Conservation (phyloP, 2,113 vertebrate genomes). For the Tauraco erythrolophus region DNA sequence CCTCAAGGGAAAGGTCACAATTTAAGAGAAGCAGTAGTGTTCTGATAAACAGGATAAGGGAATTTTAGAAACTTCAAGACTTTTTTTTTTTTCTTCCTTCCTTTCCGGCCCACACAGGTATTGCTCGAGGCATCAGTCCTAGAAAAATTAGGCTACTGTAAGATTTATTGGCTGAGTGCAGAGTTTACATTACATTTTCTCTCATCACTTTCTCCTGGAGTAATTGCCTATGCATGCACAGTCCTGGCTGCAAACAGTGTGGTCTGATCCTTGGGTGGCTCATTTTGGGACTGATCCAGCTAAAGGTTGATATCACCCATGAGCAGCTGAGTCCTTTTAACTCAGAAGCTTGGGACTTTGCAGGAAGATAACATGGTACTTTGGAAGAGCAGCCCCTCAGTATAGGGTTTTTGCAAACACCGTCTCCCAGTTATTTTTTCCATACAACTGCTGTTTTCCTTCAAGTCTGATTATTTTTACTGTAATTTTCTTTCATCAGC, state of each 20-base stretch:
- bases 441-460: neutral
- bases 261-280: constrained; percentile 67
- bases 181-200: constrained; percentile 70
- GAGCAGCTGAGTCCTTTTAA: constrained; percentile 52
- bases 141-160: constrained; percentile 73
- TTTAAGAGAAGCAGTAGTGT: constrained; percentile 19
- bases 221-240: constrained; percentile 67
- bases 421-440: neutral
- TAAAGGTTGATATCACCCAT: constrained; percentile 42
- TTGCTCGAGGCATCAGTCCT: constrained; percentile 53
- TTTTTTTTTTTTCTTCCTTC: constrained; percentile 19
- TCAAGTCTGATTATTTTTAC: neutral
- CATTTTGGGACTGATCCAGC: constrained; percentile 49
- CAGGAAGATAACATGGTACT: neutral
- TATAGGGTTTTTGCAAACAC: neutral
- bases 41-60: constrained; percentile 64
- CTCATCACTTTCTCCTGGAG: constrained; percentile 63
- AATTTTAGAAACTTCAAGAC: constrained; percentile 57
- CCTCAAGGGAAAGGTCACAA: constrained; percentile 40
- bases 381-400: neutral
- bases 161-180: constrained; percentile 70
- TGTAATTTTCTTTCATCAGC: constrained; percentile 40
- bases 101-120: constrained; percentile 73
- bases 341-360: constrained; percentile 9
- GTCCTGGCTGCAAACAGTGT: constrained; percentile 66